Evolutionary conservation across 2,797 vertebrate species (phyloP).

Genomic region (Malacoraja senta): DNA sequence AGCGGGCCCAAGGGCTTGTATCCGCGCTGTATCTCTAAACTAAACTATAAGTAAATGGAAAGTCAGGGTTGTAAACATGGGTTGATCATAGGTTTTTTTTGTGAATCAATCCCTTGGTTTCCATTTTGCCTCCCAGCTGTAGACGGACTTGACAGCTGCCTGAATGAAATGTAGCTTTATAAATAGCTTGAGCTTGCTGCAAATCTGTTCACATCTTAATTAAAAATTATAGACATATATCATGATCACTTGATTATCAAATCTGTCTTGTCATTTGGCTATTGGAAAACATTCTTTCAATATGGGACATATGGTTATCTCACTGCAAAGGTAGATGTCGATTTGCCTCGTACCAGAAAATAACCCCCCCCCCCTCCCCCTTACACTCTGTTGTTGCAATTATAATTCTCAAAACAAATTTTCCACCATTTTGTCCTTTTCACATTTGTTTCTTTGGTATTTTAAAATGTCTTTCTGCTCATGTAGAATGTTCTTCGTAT

Average conservation of each 20-base stretch:
- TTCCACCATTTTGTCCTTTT: not conserved
- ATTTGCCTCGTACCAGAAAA: not conserved
- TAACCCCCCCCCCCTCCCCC: not conserved
- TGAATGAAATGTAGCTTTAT: not conserved
- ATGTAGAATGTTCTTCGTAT: not conserved
- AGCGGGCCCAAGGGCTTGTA: too few species aligned
- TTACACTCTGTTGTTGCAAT: too few species aligned
- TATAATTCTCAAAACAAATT: not conserved
- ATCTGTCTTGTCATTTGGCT: not conserved
- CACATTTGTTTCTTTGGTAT: not conserved
- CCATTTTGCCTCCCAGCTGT: not conserved
- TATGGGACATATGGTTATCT: not conserved
- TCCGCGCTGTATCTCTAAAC: too few species aligned
- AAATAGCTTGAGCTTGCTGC: not conserved
- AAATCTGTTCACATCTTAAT: not conserved
- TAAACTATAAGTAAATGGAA: not conserved
- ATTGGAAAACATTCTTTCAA: not conserved
- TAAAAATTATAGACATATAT: not conserved
- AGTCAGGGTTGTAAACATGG: not conserved
- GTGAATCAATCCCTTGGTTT: not conserved
- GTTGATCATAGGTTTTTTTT: not conserved
- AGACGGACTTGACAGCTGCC: not conserved
- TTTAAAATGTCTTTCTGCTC: not conserved
- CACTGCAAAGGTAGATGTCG: not conserved
- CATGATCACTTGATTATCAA: not conserved